Base-by-base conservation (phyloP, 2,113 vertebrate species). In the Zosterops japonicus region DNA sequence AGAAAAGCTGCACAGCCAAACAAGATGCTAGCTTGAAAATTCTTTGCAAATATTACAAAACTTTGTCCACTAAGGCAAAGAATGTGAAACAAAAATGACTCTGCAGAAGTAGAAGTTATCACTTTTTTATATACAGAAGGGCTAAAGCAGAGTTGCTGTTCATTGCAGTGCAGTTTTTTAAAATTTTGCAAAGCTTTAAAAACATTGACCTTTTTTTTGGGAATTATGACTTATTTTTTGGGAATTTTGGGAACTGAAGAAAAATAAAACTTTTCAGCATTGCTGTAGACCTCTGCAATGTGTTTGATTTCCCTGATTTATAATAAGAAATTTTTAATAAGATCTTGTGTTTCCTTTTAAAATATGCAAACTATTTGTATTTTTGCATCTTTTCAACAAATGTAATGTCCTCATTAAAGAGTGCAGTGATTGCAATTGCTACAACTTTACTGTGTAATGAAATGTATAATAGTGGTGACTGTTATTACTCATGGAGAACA, bases 81-180 rank as follows among this genome's bases (percentile, higher is more conserved):
- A 52, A 23, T 2, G 1, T 20, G 15, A 87, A 57, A 82, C 8
- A 11, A 35, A 74, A 91, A 79, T 21, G 8, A 39, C 68, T 46
- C 5, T 46, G 23, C 6, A 81, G 59, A 75, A 42, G 20, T 4
- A 59, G 7, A 81, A 68, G 29, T 39, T 4, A 28, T 41, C 8
- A 16, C 19, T 2, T 49, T 56, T 80, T 70, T 23, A 39, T 33
- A 89, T 28, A 20, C 17, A 47, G 23, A 87, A 35, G 7, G 50
- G 4, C 53, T 72, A 35, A 59, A 68, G 11, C 12, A 92, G 7
- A 8, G 18, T 35, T 2, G 2, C 39, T 25, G 11, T 8, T 36
- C 10, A 8, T 28, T 47, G 61, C 42, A 35, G 6, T 39, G 10
- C 4, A 14, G 0, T 18, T 50, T 35, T 12, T 8, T 4, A 2